Base-by-base conservation (phyloP, 2,113 vertebrate species). In the Cromileptes altivelis region DNA sequence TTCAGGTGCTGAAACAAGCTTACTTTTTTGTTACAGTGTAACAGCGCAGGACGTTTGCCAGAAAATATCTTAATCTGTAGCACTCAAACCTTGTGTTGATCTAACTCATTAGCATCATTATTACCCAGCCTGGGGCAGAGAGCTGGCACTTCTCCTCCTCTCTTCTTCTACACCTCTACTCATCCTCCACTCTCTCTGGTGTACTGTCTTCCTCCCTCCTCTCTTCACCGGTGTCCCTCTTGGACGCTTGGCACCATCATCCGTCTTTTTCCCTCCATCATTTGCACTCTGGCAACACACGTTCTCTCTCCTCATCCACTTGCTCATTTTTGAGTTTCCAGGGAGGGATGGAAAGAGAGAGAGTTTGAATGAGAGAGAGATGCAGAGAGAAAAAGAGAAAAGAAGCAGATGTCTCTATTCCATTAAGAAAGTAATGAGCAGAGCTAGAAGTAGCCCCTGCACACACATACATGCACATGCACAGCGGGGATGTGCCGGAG, bases 351-450 rank as follows among this genome's bases (percentile, higher is more conserved):
- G 10, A 57, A 55, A 47, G 21, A 47, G 13, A 80, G 25, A 10
- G 78, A 50, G 78, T 57, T 3, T 18, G 21, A 80, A 69, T 55
- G 64, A 67, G 42, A 62, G 47, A 60, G 49, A 37, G 33, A 37
- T 37, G 33, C 33, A 37, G 33, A 37, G 33, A 37, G 33, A 37
- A 37, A 65, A 23, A 47, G 3, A 8, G 21, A 53, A 11, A 75
- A 70, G 72, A 71, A 85, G 68, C 88, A 91, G 89, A 91, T 90
- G 86, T 83, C 85, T 88, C 53, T 82, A 18, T 82, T 81, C 82
- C 89, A 92, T 91, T 91, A 88, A 73, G 57, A 83, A 74, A 81
- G 80, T 87, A 91, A 92, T 90, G 82, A 90, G 86, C 77, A n/a
- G 70, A 84, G 81, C 55, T 68, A 18, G 80, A 64, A 57, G 73